phyloP scores from a whole-genome alignment of 1,140 invertebrate species.

The Bombus sylvicola region DNA sequence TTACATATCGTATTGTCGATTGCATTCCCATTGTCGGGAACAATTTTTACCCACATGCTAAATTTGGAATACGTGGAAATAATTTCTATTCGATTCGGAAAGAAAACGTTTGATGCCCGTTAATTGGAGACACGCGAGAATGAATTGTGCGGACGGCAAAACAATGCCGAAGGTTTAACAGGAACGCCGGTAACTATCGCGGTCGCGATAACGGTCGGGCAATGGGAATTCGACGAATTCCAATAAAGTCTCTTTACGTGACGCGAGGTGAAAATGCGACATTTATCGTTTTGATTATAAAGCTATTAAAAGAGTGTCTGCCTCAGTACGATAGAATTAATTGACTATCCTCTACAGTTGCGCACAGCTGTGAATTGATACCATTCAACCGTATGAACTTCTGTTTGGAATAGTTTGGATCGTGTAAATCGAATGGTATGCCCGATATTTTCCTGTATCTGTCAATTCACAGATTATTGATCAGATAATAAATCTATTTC shows the following conservation, averaged over 20 bases:
- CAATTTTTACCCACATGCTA: not conserved
- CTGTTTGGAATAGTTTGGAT: not conserved
- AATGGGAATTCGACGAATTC: conserved; percentile 4
- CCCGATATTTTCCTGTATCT: not conserved
- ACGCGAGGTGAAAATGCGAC: not conserved
- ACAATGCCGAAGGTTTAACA: conserved; percentile 16
- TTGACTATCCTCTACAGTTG: not conserved
- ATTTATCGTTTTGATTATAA: conserved; percentile 31
- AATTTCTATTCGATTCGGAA: not conserved
- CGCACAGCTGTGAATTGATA: not conserved
- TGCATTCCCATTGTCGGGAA: not conserved
- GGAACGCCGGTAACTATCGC: not conserved
- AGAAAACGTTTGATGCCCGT: not conserved
- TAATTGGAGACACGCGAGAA: not conserved
- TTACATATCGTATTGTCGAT: not conserved
- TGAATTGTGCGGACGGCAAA: not conserved
- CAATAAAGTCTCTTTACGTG: conserved; percentile 26
- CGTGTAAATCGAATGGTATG: not conserved
- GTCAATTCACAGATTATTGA: not conserved
- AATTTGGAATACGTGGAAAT: not conserved
- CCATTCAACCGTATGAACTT: not conserved
- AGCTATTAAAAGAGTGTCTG: conserved; percentile 21
- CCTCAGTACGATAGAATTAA: not conserved
- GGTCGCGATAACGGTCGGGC: conserved; percentile 20
- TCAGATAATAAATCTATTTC: not conserved